phyloP scores from a whole-genome alignment of 2,888 invertebrate genomes.

The Parasteatoda lunata region DNA sequence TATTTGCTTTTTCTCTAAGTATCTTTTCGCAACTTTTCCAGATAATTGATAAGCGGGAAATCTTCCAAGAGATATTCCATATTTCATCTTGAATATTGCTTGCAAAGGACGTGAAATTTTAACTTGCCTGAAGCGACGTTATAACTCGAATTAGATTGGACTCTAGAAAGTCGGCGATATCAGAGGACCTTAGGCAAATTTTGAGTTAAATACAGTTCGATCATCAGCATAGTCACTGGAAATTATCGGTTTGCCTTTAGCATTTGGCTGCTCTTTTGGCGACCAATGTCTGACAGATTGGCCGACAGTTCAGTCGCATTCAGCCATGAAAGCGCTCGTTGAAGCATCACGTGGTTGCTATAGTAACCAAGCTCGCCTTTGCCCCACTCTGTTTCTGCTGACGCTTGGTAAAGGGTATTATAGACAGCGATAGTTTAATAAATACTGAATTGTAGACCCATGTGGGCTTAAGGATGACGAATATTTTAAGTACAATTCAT shows the following conservation, averaged over 20 bases:
- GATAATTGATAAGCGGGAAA: no score
- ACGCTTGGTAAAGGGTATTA: slow-evolving; percentile 22
- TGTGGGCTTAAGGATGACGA: background rate
- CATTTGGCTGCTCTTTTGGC: slow-evolving; percentile 59
- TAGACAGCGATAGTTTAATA: slow-evolving; percentile 49
- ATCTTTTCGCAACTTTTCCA: no score
- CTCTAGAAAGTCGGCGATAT: slow-evolving; percentile 28
- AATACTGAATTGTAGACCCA: slow-evolving; percentile 21
- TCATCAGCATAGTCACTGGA: slow-evolving; percentile 24
- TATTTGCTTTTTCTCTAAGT: no score
- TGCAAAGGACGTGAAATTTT: no score
- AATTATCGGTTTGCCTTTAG: slow-evolving; percentile 25
- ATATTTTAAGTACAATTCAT: no score
- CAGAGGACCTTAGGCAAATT: slow-evolving; percentile 35
- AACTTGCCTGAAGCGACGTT: background rate
- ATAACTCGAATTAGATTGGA: slow-evolving; percentile 21
- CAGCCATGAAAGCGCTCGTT: slow-evolving; percentile 62
- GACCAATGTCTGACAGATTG: slow-evolving; percentile 59
- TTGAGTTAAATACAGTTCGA: slow-evolving; percentile 21
- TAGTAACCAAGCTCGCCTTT: slow-evolving; percentile 40
- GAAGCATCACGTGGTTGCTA: slow-evolving; percentile 51
- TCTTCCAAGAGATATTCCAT: no score
- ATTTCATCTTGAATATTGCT: no score
- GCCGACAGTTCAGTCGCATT: slow-evolving; percentile 53
- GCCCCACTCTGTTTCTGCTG: slow-evolving; percentile 29